Evolutionary conservation across 1,140 invertebrate species (phyloP).

Genomic region (Philopotamus ludificatus): DNA sequence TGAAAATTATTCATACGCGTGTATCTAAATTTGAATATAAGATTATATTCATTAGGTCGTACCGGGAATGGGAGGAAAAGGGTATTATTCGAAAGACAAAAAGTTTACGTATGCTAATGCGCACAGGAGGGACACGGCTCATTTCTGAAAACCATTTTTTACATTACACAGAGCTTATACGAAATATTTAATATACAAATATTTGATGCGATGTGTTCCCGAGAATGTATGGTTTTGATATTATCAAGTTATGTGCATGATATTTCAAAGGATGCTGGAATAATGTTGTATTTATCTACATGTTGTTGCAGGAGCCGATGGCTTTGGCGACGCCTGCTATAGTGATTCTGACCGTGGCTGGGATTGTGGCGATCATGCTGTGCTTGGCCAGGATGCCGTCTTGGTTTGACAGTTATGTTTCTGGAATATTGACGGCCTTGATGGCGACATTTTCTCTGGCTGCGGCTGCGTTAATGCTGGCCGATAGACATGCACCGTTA

Average conservation of each 20-base stretch:
- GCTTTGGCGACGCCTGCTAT: slow-evolving; percentile 51
- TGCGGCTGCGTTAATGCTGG: slow-evolving; percentile 54
- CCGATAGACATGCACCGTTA: slow-evolving; percentile 59
- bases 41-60: no score
- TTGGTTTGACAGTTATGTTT: slow-evolving; percentile 56
- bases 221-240: background rate
- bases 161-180: background rate
- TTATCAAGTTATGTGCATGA: background rate
- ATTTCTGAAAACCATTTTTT: background rate
- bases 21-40: background rate
- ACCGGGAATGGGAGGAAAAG: no score
- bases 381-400: slow-evolving; percentile 55
- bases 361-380: slow-evolving; percentile 53
- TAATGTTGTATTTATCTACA: background rate
- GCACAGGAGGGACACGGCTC: no score
- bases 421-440: slow-evolving; percentile 56
- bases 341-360: slow-evolving; percentile 52
- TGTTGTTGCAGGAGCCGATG: slow-evolving; percentile 55
- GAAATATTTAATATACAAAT: background rate
- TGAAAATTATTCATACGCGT: background rate
- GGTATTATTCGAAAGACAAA: no score
- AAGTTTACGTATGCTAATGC: no score
- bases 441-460: slow-evolving; percentile 53
- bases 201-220: background rate
- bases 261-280: background rate